phyloP scores from a whole-genome alignment of 2,797 vertebrate genomes.

The Decapterus maruadsi region DNA sequence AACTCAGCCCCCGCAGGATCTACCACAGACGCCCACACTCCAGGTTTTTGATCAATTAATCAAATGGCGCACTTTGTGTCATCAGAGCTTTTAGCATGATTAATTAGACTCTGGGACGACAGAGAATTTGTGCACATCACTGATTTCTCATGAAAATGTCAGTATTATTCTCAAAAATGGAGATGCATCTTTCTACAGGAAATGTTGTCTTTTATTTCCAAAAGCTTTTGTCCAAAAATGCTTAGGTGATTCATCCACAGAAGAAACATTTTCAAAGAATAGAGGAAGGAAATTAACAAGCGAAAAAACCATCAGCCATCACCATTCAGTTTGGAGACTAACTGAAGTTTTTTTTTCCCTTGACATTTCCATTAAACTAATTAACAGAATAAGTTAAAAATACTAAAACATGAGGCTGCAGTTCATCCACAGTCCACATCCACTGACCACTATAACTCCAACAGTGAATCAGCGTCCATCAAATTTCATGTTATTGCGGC shows the following conservation, averaged over 20 bases:
- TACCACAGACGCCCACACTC: conserved; percentile 18
- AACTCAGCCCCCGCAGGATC: not conserved
- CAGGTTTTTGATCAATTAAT: conserved; percentile 54
- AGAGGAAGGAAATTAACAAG: too few relatives aligned
- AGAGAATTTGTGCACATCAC: not conserved
- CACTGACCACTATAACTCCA: too few relatives aligned
- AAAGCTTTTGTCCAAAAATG: not conserved
- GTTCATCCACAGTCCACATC: too few relatives aligned
- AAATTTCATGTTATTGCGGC: too few relatives aligned
- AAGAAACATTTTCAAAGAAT: too few relatives aligned
- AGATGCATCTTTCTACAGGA: not conserved
- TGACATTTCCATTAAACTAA: too few relatives aligned
- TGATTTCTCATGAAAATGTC: conserved; percentile 1
- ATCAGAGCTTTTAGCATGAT: conserved; percentile 47
- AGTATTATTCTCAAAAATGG: not conserved
- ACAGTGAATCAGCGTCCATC: too few relatives aligned
- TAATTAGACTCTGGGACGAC: conserved; percentile 40
- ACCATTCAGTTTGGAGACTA: too few relatives aligned
- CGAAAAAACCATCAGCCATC: too few relatives aligned
- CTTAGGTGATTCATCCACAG: not conserved
- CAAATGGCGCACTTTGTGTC: conserved; percentile 13
- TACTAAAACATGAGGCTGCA: too few relatives aligned
- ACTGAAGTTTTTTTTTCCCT: too few relatives aligned
- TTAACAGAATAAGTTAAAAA: too few relatives aligned
- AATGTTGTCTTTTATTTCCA: conserved; percentile 2